These are phyloP conservation scores for Illadopsis cleaveri DNA, from an alignment of 2,113 vertebrate genomes.

Conservation along the genomic window DNA sequence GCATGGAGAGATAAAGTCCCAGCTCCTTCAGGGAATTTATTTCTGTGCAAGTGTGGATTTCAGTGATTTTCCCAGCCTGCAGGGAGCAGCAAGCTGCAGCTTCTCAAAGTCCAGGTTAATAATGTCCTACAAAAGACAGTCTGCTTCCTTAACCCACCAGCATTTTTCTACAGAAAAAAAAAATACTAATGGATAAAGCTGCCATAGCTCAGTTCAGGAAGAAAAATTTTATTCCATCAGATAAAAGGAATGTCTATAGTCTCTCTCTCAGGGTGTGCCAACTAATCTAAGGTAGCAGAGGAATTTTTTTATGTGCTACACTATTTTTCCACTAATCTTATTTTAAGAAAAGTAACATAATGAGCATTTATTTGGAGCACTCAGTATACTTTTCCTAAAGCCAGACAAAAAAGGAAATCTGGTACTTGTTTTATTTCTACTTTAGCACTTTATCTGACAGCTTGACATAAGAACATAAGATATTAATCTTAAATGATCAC, in stretches of 20 bases:
- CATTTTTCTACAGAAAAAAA: neutral
- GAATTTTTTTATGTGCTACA: neutral
- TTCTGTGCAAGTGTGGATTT: neutral
- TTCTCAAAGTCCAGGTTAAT: neutral
- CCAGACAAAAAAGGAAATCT: constrained; percentile 35
- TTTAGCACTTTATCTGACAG: constrained; percentile 20
- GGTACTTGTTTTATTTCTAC: constrained; percentile 39
- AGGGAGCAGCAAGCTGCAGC: neutral
- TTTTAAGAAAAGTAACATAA: constrained; percentile 38
- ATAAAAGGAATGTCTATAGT: neutral
- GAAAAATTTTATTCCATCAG: neutral
- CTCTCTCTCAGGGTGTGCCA: neutral
- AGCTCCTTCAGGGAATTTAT: neutral
- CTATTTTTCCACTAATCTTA: constrained; percentile 25
- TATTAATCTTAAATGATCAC: neutral
- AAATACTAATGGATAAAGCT: neutral
- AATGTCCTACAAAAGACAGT: neutral
- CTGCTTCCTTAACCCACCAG: neutral
- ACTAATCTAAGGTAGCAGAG: neutral
- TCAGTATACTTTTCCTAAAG: neutral
- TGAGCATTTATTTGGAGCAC: constrained; percentile 10
- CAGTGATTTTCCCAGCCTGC: neutral
- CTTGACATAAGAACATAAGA: constrained; percentile 1
- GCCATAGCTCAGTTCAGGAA: neutral
- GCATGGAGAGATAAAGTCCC: neutral